phyloP scores from a whole-genome alignment of 2,797 vertebrate species.

The Helarctos malayanus region DNA sequence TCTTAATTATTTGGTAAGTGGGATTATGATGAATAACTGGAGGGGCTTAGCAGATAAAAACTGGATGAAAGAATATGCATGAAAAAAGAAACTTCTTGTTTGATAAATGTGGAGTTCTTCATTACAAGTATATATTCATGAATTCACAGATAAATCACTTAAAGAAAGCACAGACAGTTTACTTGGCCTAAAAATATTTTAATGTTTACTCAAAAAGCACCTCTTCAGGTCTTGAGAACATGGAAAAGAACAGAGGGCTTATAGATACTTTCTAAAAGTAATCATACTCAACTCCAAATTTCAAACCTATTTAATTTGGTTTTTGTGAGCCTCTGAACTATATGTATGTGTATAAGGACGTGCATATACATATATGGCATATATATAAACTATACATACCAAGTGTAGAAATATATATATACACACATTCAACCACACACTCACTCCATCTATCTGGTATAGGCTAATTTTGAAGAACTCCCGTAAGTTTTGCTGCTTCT shows the following conservation, averaged over 20 bases:
- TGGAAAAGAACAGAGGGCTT: constrained; percentile 80
- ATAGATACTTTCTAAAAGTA: constrained; percentile 73
- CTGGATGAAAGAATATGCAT: constrained; percentile 86
- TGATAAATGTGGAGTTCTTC: constrained; percentile 90
- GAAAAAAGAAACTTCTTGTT: constrained; percentile 84
- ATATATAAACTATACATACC: constrained; percentile 58
- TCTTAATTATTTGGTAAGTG: constrained; percentile 91
- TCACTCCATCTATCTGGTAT: constrained; percentile 81
- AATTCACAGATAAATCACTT: constrained; percentile 73
- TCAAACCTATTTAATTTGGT: constrained; percentile 78
- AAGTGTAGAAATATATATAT: constrained; percentile 56
- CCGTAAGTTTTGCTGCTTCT: constrained; percentile 85
- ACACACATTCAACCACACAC: constrained; percentile 73
- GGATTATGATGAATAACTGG: constrained; percentile 88
- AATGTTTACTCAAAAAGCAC: constrained; percentile 86
- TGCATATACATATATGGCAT: neutral
- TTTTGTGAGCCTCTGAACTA: constrained; percentile 69
- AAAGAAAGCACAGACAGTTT: constrained; percentile 87
- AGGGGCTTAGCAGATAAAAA: constrained; percentile 89
- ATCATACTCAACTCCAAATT: constrained; percentile 78
- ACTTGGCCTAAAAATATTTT: constrained; percentile 85
- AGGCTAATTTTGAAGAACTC: constrained; percentile 84
- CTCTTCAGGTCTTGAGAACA: constrained; percentile 81
- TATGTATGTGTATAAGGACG: constrained; percentile 44
- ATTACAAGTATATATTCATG: constrained; percentile 83